phyloP scores from a whole-genome alignment of 2,888 invertebrate species.

The Brenthis daphne region DNA sequence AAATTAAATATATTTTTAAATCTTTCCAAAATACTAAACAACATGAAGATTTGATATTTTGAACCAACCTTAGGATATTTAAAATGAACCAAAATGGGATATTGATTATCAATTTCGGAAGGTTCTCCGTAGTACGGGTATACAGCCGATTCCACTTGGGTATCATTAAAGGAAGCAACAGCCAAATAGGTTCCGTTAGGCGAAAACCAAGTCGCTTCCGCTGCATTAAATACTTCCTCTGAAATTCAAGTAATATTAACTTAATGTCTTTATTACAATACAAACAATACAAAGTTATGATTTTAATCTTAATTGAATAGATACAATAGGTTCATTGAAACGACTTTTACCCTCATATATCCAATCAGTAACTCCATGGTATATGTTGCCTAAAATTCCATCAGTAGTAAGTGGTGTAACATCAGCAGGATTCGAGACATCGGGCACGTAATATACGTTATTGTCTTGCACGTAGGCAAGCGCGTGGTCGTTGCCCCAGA shows the following conservation, averaged over 20 bases:
- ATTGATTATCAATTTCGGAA: slow-evolving; percentile 82
- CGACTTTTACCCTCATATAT: slow-evolving; percentile 90
- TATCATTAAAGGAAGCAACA: slow-evolving; percentile 88
- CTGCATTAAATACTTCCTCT: slow-evolving; percentile 90
- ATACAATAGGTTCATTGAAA: background rate
- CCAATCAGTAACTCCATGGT: slow-evolving; percentile 95
- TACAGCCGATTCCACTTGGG: slow-evolving; percentile 83
- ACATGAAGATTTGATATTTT: background rate
- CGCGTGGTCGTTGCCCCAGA: slow-evolving; percentile 68
- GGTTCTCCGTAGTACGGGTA: slow-evolving; percentile 86
- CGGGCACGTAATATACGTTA: slow-evolving; percentile 84
- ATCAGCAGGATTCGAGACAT: slow-evolving; percentile 53
- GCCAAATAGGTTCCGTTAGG: slow-evolving; percentile 85
- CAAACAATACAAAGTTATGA: too few relatives aligned
- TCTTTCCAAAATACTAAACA: background rate
- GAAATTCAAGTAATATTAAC: slow-evolving; percentile 46
- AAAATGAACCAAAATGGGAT: slow-evolving; percentile 84
- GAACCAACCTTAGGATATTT: slow-evolving; percentile 90
- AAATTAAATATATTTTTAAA: slow-evolving; percentile 43
- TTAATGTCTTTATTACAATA: background rate
- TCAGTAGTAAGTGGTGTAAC: slow-evolving; percentile 81
- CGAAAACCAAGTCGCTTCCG: slow-evolving; percentile 91
- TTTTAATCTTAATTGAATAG: too few relatives aligned
- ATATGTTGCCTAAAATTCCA: slow-evolving; percentile 85
- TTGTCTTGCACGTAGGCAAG: slow-evolving; percentile 86